Evolutionary conservation across 2,888 invertebrate species (phyloP).

Genomic region (Eudemis profundana): DNA sequence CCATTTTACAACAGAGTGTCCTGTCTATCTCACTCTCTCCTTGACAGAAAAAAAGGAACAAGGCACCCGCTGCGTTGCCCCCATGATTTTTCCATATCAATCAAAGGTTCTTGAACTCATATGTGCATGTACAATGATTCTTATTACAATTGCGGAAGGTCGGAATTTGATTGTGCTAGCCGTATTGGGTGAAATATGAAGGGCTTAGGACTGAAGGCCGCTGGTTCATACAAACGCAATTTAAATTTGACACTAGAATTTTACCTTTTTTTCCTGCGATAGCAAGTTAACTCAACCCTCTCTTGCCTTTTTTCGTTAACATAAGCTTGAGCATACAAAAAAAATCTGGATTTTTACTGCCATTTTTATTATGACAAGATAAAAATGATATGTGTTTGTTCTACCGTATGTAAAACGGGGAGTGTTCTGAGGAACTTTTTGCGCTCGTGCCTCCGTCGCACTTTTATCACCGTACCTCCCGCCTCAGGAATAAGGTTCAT

Average conservation of each 20-base stretch:
- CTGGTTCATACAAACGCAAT: background rate
- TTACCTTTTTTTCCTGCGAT: no score
- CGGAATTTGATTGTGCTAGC: background rate
- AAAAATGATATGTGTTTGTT: no score
- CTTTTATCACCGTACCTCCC: no score
- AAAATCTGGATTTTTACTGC: background rate
- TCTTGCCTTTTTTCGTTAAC: no score
- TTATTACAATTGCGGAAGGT: background rate
- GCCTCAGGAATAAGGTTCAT: no score
- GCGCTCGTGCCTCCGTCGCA: no score
- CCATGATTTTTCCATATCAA: constrained; percentile 75
- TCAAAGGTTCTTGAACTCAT: constrained; percentile 50
- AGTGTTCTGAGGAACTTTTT: no score
- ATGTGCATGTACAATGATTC: background rate
- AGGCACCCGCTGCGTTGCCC: constrained; percentile 60
- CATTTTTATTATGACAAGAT: background rate
- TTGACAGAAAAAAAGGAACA: constrained; percentile 35
- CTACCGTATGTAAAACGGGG: no score
- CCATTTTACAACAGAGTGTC: background rate
- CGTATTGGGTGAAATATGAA: background rate
- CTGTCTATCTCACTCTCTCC: constrained; percentile 10
- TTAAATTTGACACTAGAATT: no score
- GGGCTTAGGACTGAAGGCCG: constrained; percentile 16
- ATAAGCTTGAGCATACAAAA: background rate
- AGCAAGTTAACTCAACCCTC: no score